A percentile compares a stretch with the other conserved stretches of the same genome.
Conservation (phyloP, 2,888 invertebrate species). For the Cantharis rustica region DNA sequence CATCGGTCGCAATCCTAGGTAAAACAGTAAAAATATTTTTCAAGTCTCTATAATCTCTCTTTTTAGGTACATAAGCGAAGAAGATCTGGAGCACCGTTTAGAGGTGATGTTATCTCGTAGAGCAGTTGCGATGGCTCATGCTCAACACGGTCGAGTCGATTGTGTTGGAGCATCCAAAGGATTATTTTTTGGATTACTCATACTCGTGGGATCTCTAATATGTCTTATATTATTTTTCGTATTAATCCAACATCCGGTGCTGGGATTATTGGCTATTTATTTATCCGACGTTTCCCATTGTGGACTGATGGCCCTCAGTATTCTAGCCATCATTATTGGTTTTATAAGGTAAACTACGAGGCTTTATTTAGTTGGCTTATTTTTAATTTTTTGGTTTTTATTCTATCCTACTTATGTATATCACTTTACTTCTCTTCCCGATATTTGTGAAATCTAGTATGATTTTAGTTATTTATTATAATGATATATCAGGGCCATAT, state of each 20-base stretch:
- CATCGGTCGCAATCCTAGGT: slow-evolving; percentile 86
- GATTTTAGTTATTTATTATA: too few species aligned
- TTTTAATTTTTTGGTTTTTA: background rate
- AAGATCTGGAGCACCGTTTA: slow-evolving; percentile 85
- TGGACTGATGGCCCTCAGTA: slow-evolving; percentile 83
- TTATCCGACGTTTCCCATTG: slow-evolving; percentile 91
- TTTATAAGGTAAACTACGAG: slow-evolving; percentile 76
- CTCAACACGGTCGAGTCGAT: slow-evolving; percentile 83
- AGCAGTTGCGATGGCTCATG: slow-evolving; percentile 84
- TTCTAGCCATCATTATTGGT: slow-evolving; percentile 88
- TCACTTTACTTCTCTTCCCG: background rate
- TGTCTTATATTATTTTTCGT: slow-evolving; percentile 96
- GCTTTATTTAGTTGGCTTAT: background rate
- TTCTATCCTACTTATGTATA: background rate
- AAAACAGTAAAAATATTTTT: slow-evolving; percentile 41
- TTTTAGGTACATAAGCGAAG: slow-evolving; percentile 69
- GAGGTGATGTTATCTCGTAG: slow-evolving; percentile 87
- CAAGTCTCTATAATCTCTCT: background rate
- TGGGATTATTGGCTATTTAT: slow-evolving; percentile 85
- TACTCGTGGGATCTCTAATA: slow-evolving; percentile 88
- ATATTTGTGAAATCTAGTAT: too few species aligned
- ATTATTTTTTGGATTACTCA: slow-evolving; percentile 87
- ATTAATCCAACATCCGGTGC: slow-evolving; percentile 82
- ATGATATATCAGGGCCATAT: too few species aligned
- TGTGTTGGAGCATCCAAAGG: slow-evolving; percentile 95